These are phyloP conservation scores for Oscheius sp. DNA, from an alignment of 2,888 invertebrate species.

Conservation along the genomic window DNA sequence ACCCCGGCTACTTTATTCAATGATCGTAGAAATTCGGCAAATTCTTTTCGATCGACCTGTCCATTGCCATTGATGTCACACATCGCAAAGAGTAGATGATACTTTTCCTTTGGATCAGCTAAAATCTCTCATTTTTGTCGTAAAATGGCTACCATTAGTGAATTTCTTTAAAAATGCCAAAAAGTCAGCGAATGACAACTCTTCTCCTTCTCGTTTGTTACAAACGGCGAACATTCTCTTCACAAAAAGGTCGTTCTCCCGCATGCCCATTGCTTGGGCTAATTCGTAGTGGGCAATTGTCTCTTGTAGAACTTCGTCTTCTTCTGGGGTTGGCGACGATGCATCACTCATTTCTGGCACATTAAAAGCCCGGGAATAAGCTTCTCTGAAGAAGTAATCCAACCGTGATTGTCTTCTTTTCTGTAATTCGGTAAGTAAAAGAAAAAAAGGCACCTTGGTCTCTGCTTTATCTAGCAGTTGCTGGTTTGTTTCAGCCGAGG, in stretches of 20 bases:
- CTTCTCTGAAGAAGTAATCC: constrained; percentile 87
- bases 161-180: constrained; percentile 81
- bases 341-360: constrained; percentile 58
- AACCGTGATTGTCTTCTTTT: constrained; percentile 86
- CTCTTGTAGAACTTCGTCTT: constrained; percentile 64
- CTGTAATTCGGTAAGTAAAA: constrained; percentile 19
- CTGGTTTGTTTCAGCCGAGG: constrained; percentile 44
- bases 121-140: not conserved
- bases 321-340: constrained; percentile 40
- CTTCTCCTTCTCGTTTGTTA: constrained; percentile 81
- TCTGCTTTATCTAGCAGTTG: constrained; percentile 76
- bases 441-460: constrained; percentile 81
- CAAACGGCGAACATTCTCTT: constrained; percentile 97
- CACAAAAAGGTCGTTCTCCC: constrained; percentile 91
- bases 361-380: constrained; percentile 54
- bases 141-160: constrained; percentile 46
- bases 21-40: constrained; percentile 86
- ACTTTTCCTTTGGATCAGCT: constrained; percentile 37
- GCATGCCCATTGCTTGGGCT: constrained; percentile 94
- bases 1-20: constrained; percentile 71
- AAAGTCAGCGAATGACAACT: constrained; percentile 91
- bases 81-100: constrained; percentile 95
- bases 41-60: constrained; percentile 90
- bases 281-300: constrained; percentile 81
- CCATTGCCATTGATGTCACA: constrained; percentile 94